Evolutionary conservation across 2,113 vertebrate species (phyloP).

Genomic region (Pomatostomus ruficeps): DNA sequence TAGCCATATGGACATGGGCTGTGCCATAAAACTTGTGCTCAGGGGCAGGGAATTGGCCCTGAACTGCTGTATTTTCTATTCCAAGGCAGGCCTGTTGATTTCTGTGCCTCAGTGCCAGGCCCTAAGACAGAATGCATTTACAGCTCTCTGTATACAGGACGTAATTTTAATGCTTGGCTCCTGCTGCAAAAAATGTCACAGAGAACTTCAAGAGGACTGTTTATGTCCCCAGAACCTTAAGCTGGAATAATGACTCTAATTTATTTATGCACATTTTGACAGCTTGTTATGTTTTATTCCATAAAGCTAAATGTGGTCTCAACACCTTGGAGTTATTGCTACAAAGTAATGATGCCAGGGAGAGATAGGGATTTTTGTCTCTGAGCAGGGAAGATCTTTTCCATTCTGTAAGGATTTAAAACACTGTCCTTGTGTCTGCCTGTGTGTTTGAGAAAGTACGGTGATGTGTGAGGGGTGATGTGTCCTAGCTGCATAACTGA

Average conservation of each 20-base stretch:
- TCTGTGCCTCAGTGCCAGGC: neutral
- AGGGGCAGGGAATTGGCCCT: slow-evolving; percentile 31
- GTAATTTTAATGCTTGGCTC: slow-evolving; percentile 45
- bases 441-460: neutral
- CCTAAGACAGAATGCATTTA: slow-evolving; percentile 35
- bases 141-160: slow-evolving; percentile 5
- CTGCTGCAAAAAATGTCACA: slow-evolving; percentile 23
- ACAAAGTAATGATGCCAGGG: neutral
- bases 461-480: neutral
- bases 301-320: slow-evolving; percentile 14
- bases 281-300: slow-evolving; percentile 44
- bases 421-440: neutral
- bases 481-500: neutral
- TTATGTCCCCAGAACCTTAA: slow-evolving; percentile 46
- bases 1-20: slow-evolving; percentile 38
- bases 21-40: slow-evolving; percentile 43
- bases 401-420: neutral
- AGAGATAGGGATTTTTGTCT: neutral
- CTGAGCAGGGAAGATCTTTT: neutral
- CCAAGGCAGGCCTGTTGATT: slow-evolving; percentile 31
- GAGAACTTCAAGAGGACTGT: slow-evolving; percentile 31
- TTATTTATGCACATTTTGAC: slow-evolving; percentile 53
- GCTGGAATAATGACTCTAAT: slow-evolving; percentile 45
- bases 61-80: slow-evolving; percentile 23
- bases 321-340: slow-evolving; percentile 24